These are phyloP conservation scores for Gymnoscelis rufifasciata DNA, from an alignment of 2,888 invertebrate species.

Conservation along the genomic window DNA sequence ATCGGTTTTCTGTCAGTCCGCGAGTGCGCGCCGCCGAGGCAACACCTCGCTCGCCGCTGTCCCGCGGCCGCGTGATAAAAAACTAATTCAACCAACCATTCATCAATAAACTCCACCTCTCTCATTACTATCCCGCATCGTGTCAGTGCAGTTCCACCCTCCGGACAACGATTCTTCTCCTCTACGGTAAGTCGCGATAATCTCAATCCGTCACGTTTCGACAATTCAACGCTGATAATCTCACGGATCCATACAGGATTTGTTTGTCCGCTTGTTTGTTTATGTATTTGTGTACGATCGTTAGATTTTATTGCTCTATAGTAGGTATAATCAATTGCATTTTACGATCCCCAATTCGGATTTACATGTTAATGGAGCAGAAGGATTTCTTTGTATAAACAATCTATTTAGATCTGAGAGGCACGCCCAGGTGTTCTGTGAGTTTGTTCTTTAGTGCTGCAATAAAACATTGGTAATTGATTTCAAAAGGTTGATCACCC, in stretches of 20 bases:
- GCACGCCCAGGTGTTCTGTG: conserved; percentile 9
- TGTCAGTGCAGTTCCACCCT: conserved; percentile 12
- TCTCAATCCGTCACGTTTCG: conserved; percentile 63
- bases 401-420: conserved; percentile 34
- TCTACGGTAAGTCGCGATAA: conserved; percentile 50
- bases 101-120: conserved; percentile 21
- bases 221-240: conserved; percentile 61
- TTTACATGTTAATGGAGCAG: conserved; percentile 42
- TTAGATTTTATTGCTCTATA: conserved; percentile 47
- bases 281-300: conserved; percentile 36
- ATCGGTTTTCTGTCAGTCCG: conserved; percentile 56
- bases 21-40: conserved; percentile 48
- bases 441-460: background rate
- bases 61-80: conserved; percentile 31
- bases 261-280: conserved; percentile 51
- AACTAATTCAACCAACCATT: conserved; percentile 30
- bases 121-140: background rate
- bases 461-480: background rate
- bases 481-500: background rate
- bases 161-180: conserved; percentile 6
- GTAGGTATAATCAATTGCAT: conserved; percentile 38
- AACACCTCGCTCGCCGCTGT: conserved; percentile 18
- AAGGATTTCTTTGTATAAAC: conserved; percentile 52
- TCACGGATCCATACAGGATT: conserved; percentile 52
- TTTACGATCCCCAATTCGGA: conserved; percentile 30